Percentiles rank a stretch among this genome's conserved stretches.
Evolutionary conservation across 2,888 invertebrate genomes (phyloP).

Genomic region (Stenotaenia linearis): DNA sequence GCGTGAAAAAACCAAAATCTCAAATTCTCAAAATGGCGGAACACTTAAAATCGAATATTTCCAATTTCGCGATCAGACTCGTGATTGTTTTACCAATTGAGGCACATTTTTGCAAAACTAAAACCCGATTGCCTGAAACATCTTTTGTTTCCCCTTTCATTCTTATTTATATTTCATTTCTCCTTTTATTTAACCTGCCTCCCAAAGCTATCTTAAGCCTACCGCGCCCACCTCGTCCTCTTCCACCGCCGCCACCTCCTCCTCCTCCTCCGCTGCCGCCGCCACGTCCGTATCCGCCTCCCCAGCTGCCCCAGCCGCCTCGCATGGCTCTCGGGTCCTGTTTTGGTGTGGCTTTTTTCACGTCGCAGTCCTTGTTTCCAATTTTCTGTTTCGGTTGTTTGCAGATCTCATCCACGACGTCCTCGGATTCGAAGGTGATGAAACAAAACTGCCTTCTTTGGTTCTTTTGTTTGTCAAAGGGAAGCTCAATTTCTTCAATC

Average conservation of each 20-base stretch:
- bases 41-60: too few species aligned
- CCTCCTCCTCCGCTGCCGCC: conserved; percentile 40
- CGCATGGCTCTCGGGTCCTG: conserved; percentile 55
- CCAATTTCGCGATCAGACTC: too few species aligned
- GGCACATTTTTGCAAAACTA: background rate
- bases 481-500: conserved; percentile 94
- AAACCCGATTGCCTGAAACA: background rate
- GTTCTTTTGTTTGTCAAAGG: conserved; percentile 94
- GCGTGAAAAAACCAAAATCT: too few species aligned
- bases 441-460: conserved; percentile 96
- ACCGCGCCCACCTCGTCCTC: conserved; percentile 29
- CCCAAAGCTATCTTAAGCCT: background rate
- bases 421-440: conserved; percentile 93
- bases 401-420: conserved; percentile 82
- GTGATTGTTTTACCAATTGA: too few species aligned
- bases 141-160: background rate
- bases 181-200: background rate
- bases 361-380: conserved; percentile 90
- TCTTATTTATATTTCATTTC: background rate
- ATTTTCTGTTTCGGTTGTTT: conserved; percentile 90
- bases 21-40: too few species aligned
- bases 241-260: conserved; percentile 38
- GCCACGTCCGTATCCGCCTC: conserved; percentile 49
- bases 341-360: conserved; percentile 90
- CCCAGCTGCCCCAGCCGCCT: conserved; percentile 58